These are phyloP conservation scores for Centropus bengalensis DNA, from an alignment of 2,113 vertebrate genomes.

Conservation along the genomic window DNA sequence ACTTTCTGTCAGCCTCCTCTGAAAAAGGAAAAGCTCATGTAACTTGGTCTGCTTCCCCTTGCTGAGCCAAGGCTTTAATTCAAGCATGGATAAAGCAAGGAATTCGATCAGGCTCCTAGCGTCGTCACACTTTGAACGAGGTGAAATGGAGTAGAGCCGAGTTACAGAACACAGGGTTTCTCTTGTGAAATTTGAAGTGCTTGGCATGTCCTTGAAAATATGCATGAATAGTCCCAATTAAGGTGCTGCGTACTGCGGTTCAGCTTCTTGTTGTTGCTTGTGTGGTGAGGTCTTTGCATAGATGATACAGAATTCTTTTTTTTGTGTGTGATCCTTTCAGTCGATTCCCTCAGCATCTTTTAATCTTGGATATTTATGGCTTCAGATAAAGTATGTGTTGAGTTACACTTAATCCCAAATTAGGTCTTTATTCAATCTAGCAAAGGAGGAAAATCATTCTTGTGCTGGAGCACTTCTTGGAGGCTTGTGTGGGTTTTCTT, in stretches of 20 bases:
- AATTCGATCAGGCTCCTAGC: conserved; percentile 50
- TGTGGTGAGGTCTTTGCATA: accelerated
- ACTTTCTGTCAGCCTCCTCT: not conserved
- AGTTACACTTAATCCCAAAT: not conserved
- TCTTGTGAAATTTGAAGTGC: not conserved
- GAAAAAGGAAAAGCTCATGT: not conserved
- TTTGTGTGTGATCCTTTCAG: not conserved
- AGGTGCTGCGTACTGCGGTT: not conserved
- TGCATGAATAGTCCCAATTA: accelerated
- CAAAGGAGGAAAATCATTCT: not conserved
- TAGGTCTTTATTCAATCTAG: not conserved
- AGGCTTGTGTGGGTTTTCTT: not conserved
- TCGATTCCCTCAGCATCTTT: not conserved
- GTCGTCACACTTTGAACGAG: not conserved
- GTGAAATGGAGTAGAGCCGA: not conserved
- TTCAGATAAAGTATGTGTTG: not conserved
- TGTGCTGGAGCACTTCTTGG: not conserved
- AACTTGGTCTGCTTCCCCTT: not conserved
- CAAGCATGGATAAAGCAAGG: conserved; percentile 49
- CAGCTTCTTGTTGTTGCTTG: not conserved
- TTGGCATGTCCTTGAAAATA: not conserved
- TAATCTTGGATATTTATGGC: not conserved
- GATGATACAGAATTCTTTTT: not conserved
- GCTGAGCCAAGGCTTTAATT: conserved; percentile 14
- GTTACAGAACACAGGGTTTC: not conserved